Evolutionary conservation across 2,113 vertebrate genomes (phyloP).

Genomic region (Colistium nudipinnis): DNA sequence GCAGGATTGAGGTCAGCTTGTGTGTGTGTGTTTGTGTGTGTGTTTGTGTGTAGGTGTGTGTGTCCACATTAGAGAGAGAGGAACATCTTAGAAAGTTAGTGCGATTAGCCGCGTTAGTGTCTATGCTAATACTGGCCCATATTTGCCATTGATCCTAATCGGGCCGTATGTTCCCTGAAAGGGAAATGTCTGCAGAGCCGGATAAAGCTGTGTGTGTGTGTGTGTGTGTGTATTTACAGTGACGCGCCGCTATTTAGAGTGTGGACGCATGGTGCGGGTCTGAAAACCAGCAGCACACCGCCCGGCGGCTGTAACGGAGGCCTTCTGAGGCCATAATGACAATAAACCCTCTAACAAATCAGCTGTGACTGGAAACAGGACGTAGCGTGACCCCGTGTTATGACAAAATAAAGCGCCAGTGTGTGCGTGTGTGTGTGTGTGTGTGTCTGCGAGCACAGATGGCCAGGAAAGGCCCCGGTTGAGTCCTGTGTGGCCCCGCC

Average conservation of each 20-base stretch:
- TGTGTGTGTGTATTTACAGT: constrained; percentile 65
- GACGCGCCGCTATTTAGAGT: constrained; percentile 55
- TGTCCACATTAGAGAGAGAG: constrained; percentile 20
- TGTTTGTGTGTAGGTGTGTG: constrained; percentile 18
- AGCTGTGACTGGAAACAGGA: constrained; percentile 53
- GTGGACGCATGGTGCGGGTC: no score
- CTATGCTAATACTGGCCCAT: constrained; percentile 68
- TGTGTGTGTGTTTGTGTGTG: constrained; percentile 20
- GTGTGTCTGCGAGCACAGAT: constrained; percentile 57
- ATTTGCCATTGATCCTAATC: constrained; percentile 72
- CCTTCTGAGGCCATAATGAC: constrained; percentile 41
- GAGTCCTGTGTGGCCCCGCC: constrained; percentile 40
- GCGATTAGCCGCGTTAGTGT: constrained; percentile 66
- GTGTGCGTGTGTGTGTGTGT: constrained; percentile 13
- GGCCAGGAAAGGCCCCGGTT: constrained; percentile 63
- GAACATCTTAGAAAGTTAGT: constrained; percentile 73
- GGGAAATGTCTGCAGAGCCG: constrained; percentile 39
- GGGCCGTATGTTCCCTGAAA: constrained; percentile 62
- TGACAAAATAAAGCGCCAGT: constrained; percentile 42
- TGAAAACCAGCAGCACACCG: constrained; percentile 25
- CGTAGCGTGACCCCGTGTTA: constrained; percentile 41
- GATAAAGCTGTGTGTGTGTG: constrained; percentile 45
- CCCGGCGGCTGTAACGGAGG: constrained; percentile 30
- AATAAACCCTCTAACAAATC: constrained; percentile 61
- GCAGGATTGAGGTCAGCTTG: constrained; percentile 63